Evolutionary conservation across 2,888 invertebrate species (phyloP).

Genomic region (Oscheius sp.): DNA sequence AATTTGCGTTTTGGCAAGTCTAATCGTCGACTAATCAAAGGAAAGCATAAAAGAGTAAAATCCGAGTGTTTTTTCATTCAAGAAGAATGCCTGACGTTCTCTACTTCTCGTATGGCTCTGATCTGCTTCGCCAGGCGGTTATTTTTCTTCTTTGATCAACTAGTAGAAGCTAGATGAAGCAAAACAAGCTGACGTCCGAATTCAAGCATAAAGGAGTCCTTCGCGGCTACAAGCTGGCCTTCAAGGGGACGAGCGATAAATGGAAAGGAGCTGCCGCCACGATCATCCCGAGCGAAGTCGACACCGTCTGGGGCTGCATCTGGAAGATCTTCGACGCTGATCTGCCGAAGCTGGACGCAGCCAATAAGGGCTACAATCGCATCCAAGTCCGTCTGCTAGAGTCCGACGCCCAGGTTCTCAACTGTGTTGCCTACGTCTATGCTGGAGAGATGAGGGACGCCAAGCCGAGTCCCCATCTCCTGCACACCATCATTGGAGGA

Average conservation of each 20-base stretch:
- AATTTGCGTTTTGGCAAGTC: too few relatives aligned
- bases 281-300: background rate
- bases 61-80: background rate
- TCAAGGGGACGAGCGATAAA: background rate
- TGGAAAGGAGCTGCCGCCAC: constrained; percentile 4
- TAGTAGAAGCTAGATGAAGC: constrained; percentile 1
- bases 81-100: background rate
- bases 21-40: too few relatives aligned
- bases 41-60: background rate
- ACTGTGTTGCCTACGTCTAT: background rate
- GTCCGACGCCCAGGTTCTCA: background rate
- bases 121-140: background rate
- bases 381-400: background rate
- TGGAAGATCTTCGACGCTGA: background rate
- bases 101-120: background rate
- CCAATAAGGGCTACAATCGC: background rate
- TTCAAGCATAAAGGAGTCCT: background rate
- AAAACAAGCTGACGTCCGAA: background rate
- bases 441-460: background rate
- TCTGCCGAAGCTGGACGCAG: background rate
- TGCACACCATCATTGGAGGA: background rate
- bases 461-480: constrained; percentile 5
- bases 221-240: constrained; percentile 7
- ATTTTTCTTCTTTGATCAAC: too few relatives aligned
- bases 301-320: background rate